Base-by-base conservation (phyloP, 2,797 vertebrate species). In the Schizopygopsis malacanthus region DNA sequence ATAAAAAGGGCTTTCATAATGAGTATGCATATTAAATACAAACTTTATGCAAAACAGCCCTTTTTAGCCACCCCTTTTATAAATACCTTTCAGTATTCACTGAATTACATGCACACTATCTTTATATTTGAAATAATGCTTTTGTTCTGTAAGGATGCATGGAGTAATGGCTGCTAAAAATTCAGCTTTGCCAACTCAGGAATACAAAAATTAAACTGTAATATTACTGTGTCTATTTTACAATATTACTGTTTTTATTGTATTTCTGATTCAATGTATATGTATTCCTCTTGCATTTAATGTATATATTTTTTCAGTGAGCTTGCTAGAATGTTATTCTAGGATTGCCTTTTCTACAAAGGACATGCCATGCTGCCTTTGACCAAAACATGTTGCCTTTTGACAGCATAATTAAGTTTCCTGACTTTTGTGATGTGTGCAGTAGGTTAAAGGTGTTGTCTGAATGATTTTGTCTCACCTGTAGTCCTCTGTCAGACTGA, bases 401-500 rank as follows among this genome's bases (percentile, higher is more conserved):
- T 15, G 71, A n/a, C 1, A 0, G 54, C 33, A 43, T 25, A 41
- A 59, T 59, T 41, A 56, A 11, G 8, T 33, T 73, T 4, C 45
- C 25, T 50, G 5, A 33, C 50, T 78, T 78, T 25, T 45, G 39
- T 69, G 28, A 72, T 37, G n/a, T 45, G 65, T 39, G 37, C 8
- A 25, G 33, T 25, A 13, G 16, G 43, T 11, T 7, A 54, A 22
- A 15, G 18, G 45, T 4, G 28, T 83, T 15, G 7, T 65, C n/a
- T 63, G 71, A 9, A 47, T 2, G 16, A 37, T 56, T 15, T 41
- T 43, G 4, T 4, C 28, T 82, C 91, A 98, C 97, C 95, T 96
- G 92, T 96, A 95, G 85, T 97, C 97, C 0, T 93, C 95, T 0
- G 94, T 95, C 85, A 90, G 88, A 0, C 91, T 89, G 59, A 96